Evolutionary conservation across 2,888 invertebrate genomes (phyloP).

Genomic region (Empis livida): DNA sequence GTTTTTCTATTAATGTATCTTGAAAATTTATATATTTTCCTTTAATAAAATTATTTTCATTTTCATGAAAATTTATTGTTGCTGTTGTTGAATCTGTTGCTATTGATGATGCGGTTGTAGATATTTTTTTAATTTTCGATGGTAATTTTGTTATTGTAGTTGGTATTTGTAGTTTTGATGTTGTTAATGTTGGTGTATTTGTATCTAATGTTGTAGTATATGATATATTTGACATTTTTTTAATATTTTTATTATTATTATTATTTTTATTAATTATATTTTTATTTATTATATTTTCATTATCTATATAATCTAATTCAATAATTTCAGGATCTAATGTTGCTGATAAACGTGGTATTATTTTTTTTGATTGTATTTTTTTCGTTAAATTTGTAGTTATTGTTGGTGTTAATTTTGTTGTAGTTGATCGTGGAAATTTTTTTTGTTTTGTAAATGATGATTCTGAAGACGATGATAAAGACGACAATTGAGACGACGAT

Average conservation of each 20-base stretch:
- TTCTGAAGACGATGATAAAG: slow-evolving; percentile 8
- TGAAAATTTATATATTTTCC: background rate
- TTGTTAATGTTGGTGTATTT: background rate
- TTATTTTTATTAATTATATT: background rate
- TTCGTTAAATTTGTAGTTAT: background rate
- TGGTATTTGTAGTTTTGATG: background rate
- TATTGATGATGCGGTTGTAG: background rate
- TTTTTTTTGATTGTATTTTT: too few species aligned
- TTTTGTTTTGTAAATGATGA: background rate
- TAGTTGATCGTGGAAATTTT: background rate
- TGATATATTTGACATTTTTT: background rate
- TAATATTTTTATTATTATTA: background rate
- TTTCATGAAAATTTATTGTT: background rate
- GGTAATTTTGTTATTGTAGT: background rate
- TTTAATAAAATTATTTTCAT: background rate
- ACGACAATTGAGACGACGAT: slow-evolving; percentile 11
- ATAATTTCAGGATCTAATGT: too few species aligned
- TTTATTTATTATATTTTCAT: too few species aligned
- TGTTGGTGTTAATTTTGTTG: background rate
- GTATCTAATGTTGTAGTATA: background rate
- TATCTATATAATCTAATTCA: too few species aligned
- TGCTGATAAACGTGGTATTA: too few species aligned
- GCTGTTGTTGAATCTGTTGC: background rate
- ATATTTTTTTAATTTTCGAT: too few species aligned
- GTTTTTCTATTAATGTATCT: background rate